Evolutionary conservation across 2,888 invertebrate genomes (phyloP).

Genomic region (Hirudinaria manillensis): DNA sequence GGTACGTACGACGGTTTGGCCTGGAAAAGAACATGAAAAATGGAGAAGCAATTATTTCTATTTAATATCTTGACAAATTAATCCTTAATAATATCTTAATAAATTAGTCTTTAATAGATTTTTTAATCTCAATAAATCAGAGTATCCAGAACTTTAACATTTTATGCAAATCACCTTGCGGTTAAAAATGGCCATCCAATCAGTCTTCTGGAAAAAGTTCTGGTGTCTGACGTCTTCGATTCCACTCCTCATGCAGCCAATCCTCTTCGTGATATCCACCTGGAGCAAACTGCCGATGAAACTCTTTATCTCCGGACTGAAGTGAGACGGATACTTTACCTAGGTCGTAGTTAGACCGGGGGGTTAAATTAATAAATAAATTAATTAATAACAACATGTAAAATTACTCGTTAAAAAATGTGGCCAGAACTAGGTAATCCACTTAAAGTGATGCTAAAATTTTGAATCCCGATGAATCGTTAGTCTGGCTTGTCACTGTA

Average conservation of each 20-base stretch:
- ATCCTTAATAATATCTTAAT: not conserved
- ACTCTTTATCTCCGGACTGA: slow-evolving; percentile 29
- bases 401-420: too few relatives aligned
- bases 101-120: not conserved
- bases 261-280: slow-evolving; percentile 34
- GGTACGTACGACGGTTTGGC: slow-evolving; percentile 27
- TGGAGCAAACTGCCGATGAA: slow-evolving; percentile 29
- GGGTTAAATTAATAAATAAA: too few relatives aligned
- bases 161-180: not conserved
- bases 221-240: slow-evolving; percentile 26
- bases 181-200: slow-evolving; percentile 25
- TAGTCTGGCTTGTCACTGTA: too few relatives aligned
- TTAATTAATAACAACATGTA: too few relatives aligned
- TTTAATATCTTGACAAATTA: not conserved
- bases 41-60: not conserved
- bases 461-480: too few relatives aligned
- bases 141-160: not conserved
- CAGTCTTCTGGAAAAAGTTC: slow-evolving; percentile 21
- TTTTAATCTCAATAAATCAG: not conserved
- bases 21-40: not conserved
- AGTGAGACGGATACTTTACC: slow-evolving; percentile 31
- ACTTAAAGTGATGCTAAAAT: too few relatives aligned
- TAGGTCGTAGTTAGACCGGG: too few relatives aligned
- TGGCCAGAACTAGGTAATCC: too few relatives aligned
- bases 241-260: slow-evolving; percentile 26